phyloP scores from a whole-genome alignment of 2,797 vertebrate genomes.

The Leptodactylus fallax region DNA sequence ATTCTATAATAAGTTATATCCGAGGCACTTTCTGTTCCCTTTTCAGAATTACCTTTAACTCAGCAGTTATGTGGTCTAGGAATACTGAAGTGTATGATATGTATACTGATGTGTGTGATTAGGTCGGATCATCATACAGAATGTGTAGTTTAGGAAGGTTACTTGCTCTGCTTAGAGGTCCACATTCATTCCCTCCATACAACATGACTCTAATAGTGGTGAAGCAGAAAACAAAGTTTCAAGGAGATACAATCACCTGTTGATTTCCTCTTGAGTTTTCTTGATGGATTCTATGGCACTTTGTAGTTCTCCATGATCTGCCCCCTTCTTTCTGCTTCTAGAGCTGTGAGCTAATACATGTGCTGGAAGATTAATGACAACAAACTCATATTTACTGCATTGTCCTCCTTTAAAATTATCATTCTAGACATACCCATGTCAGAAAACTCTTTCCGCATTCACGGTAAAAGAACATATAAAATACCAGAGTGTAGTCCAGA shows the following conservation, averaged over 20 bases:
- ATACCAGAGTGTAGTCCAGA: too few relatives aligned
- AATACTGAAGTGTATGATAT: too few relatives aligned
- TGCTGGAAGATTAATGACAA: constrained; percentile 75
- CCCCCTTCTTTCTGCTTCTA: constrained; percentile 88
- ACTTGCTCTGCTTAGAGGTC: neutral
- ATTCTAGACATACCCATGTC: too few relatives aligned
- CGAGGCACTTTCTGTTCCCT: too few relatives aligned
- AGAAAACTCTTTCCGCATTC: too few relatives aligned
- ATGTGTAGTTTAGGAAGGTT: neutral
- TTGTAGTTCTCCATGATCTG: constrained; percentile 93
- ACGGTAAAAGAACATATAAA: too few relatives aligned
- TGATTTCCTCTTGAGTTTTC: constrained; percentile 94
- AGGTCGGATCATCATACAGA: neutral
- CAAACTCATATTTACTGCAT: too few relatives aligned
- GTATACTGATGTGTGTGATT: neutral
- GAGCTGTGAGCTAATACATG: constrained; percentile 88
- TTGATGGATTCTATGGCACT: constrained; percentile 96
- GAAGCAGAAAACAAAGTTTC: too few relatives aligned
- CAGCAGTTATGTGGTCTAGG: too few relatives aligned
- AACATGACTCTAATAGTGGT: neutral
- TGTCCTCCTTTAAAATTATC: too few relatives aligned
- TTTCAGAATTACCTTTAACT: too few relatives aligned
- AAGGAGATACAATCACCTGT: constrained; percentile 79
- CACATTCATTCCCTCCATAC: neutral
- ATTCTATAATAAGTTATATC: neutral